phyloP scores from a whole-genome alignment of 2,888 invertebrate genomes.

The Phaedon cochleariae region DNA sequence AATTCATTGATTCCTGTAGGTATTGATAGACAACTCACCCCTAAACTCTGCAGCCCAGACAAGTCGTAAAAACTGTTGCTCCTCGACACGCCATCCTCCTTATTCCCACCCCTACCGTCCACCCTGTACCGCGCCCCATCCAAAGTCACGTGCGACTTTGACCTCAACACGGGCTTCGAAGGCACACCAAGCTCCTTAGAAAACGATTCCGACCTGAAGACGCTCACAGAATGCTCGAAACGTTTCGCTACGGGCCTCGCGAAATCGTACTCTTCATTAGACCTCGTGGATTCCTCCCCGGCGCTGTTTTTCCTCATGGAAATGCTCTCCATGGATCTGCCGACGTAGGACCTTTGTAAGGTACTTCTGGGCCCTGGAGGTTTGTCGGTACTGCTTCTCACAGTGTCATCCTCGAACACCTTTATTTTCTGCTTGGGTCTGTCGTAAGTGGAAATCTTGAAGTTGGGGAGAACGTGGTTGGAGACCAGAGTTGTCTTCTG shows the following conservation, averaged over 20 bases:
- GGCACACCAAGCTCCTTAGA: constrained; percentile 54
- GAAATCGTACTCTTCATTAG: constrained; percentile 31
- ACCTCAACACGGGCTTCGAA: constrained; percentile 59
- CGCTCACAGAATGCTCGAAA: constrained; percentile 9
- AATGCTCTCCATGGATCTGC: constrained; percentile 53
- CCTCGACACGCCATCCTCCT: constrained; percentile 49
- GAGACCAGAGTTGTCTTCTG: constrained; percentile 27
- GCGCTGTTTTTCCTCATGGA: constrained; percentile 43
- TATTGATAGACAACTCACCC: no score
- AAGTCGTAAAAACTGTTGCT: constrained; percentile 61
- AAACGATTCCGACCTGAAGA: constrained; percentile 58
- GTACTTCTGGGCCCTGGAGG: no score
- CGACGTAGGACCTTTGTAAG: constrained; percentile 22
- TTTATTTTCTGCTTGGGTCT: constrained; percentile 59
- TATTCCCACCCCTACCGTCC: constrained; percentile 30
- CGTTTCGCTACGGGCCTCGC: no score
- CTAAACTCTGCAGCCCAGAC: constrained; percentile 62
- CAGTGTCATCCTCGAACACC: constrained; percentile 62
- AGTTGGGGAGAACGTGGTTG: constrained; percentile 59
- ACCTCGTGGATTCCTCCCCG: constrained; percentile 28
- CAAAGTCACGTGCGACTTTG: constrained; percentile 61
- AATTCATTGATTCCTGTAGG: no score
- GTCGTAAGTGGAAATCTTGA: constrained; percentile 62
- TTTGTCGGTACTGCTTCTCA: constrained; percentile 54
- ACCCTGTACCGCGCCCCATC: constrained; percentile 51